These are phyloP conservation scores for Corvus hawaiiensis DNA, from an alignment of 2,113 vertebrate species.

Conservation along the genomic window DNA sequence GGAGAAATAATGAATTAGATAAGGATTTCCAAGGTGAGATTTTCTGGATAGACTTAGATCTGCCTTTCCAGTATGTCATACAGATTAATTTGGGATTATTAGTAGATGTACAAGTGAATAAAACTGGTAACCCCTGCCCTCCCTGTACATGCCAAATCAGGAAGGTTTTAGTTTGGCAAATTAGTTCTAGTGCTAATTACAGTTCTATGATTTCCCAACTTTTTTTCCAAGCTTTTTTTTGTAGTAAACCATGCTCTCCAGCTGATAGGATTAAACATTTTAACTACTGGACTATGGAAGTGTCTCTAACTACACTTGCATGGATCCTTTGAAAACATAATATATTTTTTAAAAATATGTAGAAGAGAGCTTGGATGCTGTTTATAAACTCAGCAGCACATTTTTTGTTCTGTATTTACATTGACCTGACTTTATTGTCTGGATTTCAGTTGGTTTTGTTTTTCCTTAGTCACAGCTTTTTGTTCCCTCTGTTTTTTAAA, in stretches of 20 bases:
- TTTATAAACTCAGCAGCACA: not conserved
- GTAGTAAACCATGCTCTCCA: not conserved
- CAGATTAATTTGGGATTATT: not conserved
- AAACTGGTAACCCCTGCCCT: not conserved
- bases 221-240: not conserved
- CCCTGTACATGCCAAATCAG: not conserved
- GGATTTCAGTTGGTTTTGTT: not conserved
- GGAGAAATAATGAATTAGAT: not conserved
- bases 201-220: not conserved
- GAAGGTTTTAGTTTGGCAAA: not conserved
- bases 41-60: not conserved
- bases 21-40: not conserved
- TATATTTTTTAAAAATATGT: not conserved
- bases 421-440: not conserved
- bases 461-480: not conserved
- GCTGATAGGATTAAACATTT: not conserved
- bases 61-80: not conserved
- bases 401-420: not conserved
- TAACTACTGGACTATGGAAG: not conserved
- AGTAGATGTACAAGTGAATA: not conserved
- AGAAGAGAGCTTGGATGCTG: not conserved
- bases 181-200: not conserved
- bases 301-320: not conserved
- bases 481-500: rapidly evolving
- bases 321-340: not conserved